Evolutionary conservation across 2,888 invertebrate species (phyloP).

Genomic region (Apamea sordens): DNA sequence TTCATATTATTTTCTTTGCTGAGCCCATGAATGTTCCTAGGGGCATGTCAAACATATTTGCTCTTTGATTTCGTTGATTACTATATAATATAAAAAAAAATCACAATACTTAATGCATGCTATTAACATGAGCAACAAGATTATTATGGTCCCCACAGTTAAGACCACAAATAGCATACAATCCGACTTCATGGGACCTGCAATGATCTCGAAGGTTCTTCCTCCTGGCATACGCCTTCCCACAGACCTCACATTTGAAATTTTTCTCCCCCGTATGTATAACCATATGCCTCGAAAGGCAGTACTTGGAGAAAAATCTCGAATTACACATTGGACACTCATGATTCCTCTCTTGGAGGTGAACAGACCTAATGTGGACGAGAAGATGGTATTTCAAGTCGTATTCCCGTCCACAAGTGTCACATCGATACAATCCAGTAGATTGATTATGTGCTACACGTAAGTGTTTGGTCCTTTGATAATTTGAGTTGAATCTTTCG

Average conservation of each 20-base stretch:
- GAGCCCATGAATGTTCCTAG: neutral
- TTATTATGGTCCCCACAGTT: conserved; percentile 70
- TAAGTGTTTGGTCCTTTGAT: conserved; percentile 82
- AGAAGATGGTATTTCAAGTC: conserved; percentile 82
- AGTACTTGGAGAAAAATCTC: conserved; percentile 82
- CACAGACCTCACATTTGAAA: conserved; percentile 86
- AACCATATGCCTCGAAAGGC: conserved; percentile 87
- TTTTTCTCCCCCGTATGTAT: conserved; percentile 88
- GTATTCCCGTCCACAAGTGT: conserved; percentile 81
- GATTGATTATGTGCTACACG: conserved; percentile 80
- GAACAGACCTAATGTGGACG: conserved; percentile 81
- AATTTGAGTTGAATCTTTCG: conserved; percentile 82
- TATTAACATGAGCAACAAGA: conserved; percentile 71
- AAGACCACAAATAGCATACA: conserved; percentile 74
- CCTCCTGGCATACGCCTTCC: conserved; percentile 83
- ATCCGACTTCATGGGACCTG: conserved; percentile 72
- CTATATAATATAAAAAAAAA: neutral
- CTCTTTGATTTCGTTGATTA: neutral
- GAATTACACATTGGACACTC: conserved; percentile 81
- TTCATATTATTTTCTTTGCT: neutral
- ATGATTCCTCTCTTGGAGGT: conserved; percentile 82
- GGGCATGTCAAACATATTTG: neutral
- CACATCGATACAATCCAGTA: conserved; percentile 76
- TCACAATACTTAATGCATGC: conserved; percentile 61
- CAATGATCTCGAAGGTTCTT: conserved; percentile 79